Percentiles rank a stretch among this genome's conserved stretches.
These are phyloP conservation scores for Thera obeliscata DNA, from an alignment of 2,888 invertebrate genomes.

Conservation along the genomic window DNA sequence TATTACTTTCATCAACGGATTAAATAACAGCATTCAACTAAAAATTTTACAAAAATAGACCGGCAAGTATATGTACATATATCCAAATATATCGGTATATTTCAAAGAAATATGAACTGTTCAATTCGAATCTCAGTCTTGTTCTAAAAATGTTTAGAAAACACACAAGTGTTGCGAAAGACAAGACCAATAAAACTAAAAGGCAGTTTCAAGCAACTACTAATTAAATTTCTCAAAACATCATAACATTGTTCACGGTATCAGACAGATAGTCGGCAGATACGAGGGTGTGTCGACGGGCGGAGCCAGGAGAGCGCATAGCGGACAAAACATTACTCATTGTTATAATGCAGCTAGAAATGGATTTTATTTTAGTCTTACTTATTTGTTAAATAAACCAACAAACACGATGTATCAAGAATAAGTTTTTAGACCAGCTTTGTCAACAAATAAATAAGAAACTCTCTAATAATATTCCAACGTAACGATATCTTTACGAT, in stretches of 20 bases:
- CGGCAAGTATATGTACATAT: no score
- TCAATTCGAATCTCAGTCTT: neutral
- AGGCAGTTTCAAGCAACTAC: constrained; percentile 12
- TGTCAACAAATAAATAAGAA: constrained; percentile 7
- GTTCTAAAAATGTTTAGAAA: neutral
- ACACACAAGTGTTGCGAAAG: neutral
- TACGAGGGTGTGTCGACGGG: constrained; percentile 72
- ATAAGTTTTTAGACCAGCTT: neutral
- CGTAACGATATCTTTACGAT: constrained; percentile 32
- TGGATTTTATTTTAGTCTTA: constrained; percentile 31
- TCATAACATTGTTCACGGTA: constrained; percentile 61
- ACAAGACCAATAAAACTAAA: constrained; percentile 12
- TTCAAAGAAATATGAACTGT: neutral
- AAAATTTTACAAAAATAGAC: no score
- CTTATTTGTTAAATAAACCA: neutral
- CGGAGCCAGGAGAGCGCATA: constrained; percentile 64
- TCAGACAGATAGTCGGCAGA: constrained; percentile 63
- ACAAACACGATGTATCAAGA: neutral
- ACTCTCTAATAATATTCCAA: constrained; percentile 17
- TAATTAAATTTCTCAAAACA: constrained; percentile 40
- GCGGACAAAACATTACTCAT: constrained; percentile 68
- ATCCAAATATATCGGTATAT: no score
- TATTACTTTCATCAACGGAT: no score
- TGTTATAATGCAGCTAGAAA: constrained; percentile 40
- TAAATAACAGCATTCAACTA: no score